Conservation (phyloP, 2,113 vertebrate genomes). For the Pelecanoides urinatrix region DNA sequence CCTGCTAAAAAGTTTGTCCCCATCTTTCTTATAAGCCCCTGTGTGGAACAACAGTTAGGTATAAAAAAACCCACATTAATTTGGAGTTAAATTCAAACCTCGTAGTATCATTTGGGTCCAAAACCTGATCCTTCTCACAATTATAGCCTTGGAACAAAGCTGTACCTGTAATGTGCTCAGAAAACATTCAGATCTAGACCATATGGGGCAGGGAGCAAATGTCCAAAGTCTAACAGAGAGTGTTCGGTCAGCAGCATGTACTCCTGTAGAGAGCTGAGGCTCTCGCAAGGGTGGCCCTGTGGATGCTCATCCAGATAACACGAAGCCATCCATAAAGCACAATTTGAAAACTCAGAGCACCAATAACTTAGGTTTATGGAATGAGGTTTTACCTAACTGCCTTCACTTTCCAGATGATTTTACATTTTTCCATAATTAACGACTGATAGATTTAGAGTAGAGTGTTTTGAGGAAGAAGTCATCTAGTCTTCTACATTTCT, state of each 20-base stretch:
- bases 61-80: background rate
- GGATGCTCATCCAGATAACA: background rate
- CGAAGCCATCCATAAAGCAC: background rate
- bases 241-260: background rate
- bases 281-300: background rate
- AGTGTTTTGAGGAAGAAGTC: background rate
- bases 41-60: background rate
- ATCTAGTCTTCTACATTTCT: background rate
- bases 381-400: background rate
- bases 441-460: background rate
- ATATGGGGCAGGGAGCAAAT: background rate
- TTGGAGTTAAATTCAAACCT: background rate
- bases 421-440: background rate
- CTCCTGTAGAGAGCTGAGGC: background rate
- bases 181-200: too few relatives aligned
- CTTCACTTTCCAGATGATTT: background rate
- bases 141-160: background rate
- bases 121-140: background rate
- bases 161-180: background rate
- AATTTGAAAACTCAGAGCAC: background rate
- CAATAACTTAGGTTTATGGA: background rate
- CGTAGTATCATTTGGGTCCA: background rate
- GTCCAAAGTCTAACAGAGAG: background rate
- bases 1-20: background rate
- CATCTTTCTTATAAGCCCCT: background rate